phyloP scores from a whole-genome alignment of 1,140 invertebrate genomes.

The Chrysomallon squamiferum region DNA sequence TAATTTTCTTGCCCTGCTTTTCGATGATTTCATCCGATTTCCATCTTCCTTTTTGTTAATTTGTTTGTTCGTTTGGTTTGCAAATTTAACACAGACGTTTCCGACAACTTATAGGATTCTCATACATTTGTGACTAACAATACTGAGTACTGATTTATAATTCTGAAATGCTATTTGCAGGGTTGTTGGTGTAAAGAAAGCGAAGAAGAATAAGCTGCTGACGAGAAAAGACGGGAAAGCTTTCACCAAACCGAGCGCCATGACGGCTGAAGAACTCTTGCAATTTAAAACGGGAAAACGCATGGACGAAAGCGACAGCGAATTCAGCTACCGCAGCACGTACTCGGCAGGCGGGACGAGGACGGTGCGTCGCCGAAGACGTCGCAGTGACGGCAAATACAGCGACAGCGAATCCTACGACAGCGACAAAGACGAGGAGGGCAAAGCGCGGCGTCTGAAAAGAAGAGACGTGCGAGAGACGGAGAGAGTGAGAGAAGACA shows the following conservation, averaged over 20 bases:
- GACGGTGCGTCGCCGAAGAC: conserved; percentile 35
- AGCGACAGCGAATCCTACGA: conserved; percentile 44
- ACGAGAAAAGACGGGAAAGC: no score
- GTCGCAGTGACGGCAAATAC: conserved; percentile 39
- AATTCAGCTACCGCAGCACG: conserved; percentile 43
- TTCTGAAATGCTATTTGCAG: no score
- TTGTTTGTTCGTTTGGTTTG: no score
- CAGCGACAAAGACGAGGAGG: conserved; percentile 46
- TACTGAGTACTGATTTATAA: no score
- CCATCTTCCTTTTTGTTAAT: no score
- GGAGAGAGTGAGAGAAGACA: conserved; percentile 44
- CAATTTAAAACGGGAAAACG: conserved; percentile 30
- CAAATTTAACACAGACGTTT: no score
- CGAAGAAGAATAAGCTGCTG: not conserved
- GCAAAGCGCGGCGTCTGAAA: conserved; percentile 32
- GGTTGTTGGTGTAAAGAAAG: not conserved
- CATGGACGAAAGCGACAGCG: conserved; percentile 39
- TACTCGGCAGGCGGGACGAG: conserved; percentile 46
- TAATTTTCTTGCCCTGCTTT: no score
- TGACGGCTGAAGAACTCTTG: conserved; percentile 13
- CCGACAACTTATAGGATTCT: no score
- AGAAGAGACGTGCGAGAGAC: conserved; percentile 27
- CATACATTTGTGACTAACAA: no score
- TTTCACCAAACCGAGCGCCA: not conserved
- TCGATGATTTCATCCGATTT: no score